Evolutionary conservation across 2,113 vertebrate species (phyloP), one percentile per base, ranked within the genome.

Genomic region (Macrotus californicus): DNA sequence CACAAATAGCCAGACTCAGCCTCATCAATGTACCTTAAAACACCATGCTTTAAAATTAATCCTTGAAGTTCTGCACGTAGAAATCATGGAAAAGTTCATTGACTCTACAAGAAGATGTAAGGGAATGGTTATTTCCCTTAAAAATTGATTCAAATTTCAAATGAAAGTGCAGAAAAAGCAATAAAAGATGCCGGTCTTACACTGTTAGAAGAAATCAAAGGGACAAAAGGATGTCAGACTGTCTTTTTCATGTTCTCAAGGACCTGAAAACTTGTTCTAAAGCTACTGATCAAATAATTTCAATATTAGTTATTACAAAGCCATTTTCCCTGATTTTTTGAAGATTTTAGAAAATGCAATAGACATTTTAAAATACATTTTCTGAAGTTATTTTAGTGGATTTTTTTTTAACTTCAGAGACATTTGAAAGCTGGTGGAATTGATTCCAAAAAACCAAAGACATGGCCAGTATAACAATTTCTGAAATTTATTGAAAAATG

Each of bases 381-480:
- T 76, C 48, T 90, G 18, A 89, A 86, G 4, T 15, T 76, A 52
- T n/a, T 81, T 93, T 85, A 79, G 14, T 73, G 2, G 39, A 15
- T 43, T n/a, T 79, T n/a, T 19, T n/a, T 46, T 50, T 16, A 92
- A 81, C 77, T 82, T 87, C 41, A 86, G 41, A 76, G 67, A 67
- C 24, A 91, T 48, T 67, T 70, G 24, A 82, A 96, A 97, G 6
- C 54, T 61, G 7, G 4, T 34, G 59, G 64, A 70, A n/a, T 90
- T 72, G 21, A 82, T 66, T 12, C 34, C 43, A 96, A 93, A 96
- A 72, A 89, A 72, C 81, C 19, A 77, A 86, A 94, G 9, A 64
- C 5, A 24, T 69, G 43, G 31, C 22, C 34, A 64, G 5, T 19
- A 69, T 67, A 82, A 73, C 0, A 66, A 81, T 76, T 93, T 92